Evolutionary conservation across 1,140 invertebrate species (phyloP), one percentile per base, ranked within the genome.

Genomic region (Drosophila tani): DNA sequence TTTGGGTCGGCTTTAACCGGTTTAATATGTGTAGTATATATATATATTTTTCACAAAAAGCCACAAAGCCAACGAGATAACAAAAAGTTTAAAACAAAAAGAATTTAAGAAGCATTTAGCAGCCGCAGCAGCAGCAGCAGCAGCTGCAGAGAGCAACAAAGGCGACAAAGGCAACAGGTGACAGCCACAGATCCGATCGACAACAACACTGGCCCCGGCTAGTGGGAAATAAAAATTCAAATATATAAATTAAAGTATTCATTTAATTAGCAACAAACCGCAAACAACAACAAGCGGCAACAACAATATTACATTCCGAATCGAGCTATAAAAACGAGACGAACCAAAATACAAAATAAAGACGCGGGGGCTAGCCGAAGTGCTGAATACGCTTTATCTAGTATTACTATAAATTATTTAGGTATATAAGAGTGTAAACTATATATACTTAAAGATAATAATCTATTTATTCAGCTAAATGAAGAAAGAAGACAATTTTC

Each of bases 1-100:
- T 56, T 79, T 75, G 73, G 77, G 77, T 55, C 73, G 82, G 67
- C 81, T 75, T 78, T 55, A 84, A 87, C 84, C 84, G 84, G 84
- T 87, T 87, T 84, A 27, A 17, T 35, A 55, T 38, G n/a, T 8
- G 21, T 50, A 50, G 35, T 24, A 84, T 88, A 84, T 81, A 21
- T 49, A 46, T 24, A 24, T 24, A 24, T 24, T 70, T 75, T 71
- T 75, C 67, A 77, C 64, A 68, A 74, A 73, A 46, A 64, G 51
- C 21, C 50, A 76, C 55, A 60, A 77, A 49, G 47, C 35, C 71
- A 75, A 56, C 71, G 38, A 75, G 55, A 77, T 59, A 77, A 75
- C 40, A 73, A 50, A 75, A 64, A 75, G 51, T 49, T 43, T 24
- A 41, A 66, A 51, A 66, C 56, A 75, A 65, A 76, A 68, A 35